Evolutionary conservation across 2,113 vertebrate genomes (phyloP).

Genomic region (Ia io): DNA sequence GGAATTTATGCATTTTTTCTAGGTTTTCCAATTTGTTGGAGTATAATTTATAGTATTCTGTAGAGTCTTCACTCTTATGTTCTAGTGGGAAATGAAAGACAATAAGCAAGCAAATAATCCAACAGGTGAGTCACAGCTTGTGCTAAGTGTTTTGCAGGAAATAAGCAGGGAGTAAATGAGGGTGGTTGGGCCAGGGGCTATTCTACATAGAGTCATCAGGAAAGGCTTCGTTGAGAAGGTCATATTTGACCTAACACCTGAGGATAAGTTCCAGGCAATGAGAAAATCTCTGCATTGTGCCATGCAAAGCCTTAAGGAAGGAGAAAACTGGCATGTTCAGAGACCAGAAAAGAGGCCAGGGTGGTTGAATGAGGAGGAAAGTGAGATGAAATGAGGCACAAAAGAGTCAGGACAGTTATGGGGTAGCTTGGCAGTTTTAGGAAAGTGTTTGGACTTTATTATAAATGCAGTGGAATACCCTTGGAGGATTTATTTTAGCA

Average conservation of each 20-base stretch:
- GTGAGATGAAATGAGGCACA: not conserved
- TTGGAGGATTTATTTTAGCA: not conserved
- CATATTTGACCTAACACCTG: not conserved
- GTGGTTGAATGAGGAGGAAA: not conserved
- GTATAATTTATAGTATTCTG: not conserved
- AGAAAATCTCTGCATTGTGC: not conserved
- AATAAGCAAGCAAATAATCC: not conserved
- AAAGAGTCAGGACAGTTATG: not conserved
- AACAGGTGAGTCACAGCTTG: not conserved
- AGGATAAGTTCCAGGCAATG: not conserved
- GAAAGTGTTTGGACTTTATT: constrained; percentile 32
- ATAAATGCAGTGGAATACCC: not conserved
- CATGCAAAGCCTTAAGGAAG: not conserved
- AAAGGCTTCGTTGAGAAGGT: constrained; percentile 6
- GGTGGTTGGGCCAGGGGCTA: not conserved
- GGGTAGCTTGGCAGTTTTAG: not conserved
- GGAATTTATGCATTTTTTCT: not conserved
- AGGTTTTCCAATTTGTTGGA: not conserved
- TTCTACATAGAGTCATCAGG: not conserved
- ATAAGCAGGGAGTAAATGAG: not conserved
- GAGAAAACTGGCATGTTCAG: not conserved
- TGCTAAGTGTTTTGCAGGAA: constrained; percentile 10
- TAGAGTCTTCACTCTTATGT: not conserved
- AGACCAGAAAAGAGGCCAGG: not conserved
- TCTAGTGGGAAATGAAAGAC: not conserved